A percentile compares a stretch with the other conserved stretches of the same genome.
Evolutionary conservation across 2,888 invertebrate genomes (phyloP).

Genomic region (Hydraecia micacea): DNA sequence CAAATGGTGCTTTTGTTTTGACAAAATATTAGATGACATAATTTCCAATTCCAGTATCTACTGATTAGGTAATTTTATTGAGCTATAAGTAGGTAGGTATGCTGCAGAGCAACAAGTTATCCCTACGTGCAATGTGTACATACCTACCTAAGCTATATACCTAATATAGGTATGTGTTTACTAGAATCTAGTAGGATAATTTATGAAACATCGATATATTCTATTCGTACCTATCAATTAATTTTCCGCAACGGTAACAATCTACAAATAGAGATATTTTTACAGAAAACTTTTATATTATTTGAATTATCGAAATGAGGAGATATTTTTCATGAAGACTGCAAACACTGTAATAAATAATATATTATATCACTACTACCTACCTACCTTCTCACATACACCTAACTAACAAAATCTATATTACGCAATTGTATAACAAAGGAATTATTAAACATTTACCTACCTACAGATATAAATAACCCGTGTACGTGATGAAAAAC

Average conservation of each 20-base stretch:
- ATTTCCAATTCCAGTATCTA: background rate
- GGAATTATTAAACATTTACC: constrained; percentile 6
- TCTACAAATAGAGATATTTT: background rate
- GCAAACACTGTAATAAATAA: background rate
- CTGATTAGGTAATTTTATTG: background rate
- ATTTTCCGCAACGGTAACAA: background rate
- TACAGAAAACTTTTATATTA: too few relatives aligned
- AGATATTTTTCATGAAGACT: background rate
- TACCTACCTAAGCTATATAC: background rate
- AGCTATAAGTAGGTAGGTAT: background rate
- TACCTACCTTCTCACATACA: too few relatives aligned
- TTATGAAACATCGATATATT: background rate
- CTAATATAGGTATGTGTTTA: background rate
- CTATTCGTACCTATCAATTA: background rate
- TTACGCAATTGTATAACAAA: constrained; percentile 20
- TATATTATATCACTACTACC: too few relatives aligned
- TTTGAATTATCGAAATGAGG: background rate
- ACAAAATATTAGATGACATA: background rate
- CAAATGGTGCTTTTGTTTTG: background rate
- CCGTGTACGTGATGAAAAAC: constrained; percentile 39
- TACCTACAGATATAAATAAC: constrained; percentile 34
- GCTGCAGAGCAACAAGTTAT: background rate
- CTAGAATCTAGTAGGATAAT: background rate
- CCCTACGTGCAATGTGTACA: background rate
- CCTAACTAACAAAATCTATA: background rate